phyloP scores from a whole-genome alignment of 2,888 invertebrate genomes.

The Macaria notata region DNA sequence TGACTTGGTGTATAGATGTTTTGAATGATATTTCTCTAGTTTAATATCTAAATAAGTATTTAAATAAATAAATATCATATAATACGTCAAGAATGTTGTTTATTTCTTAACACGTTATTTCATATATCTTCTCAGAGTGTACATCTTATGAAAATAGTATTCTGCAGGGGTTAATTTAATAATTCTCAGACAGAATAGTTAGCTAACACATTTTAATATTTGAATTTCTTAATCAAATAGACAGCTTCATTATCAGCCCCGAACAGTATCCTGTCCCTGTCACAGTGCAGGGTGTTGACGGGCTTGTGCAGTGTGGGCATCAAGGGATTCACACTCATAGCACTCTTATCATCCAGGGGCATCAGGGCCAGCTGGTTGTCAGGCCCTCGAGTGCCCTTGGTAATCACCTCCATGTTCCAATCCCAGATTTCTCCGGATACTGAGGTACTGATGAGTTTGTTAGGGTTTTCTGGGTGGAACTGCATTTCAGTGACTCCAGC shows the following conservation, averaged over 20 bases:
- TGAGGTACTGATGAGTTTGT: conserved; percentile 92
- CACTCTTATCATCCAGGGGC: conserved; percentile 85
- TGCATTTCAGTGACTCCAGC: conserved; percentile 91
- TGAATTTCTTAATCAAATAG: conserved; percentile 88
- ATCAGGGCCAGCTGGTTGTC: conserved; percentile 84
- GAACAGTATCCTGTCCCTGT: conserved; percentile 88
- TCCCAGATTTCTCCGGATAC: conserved; percentile 93
- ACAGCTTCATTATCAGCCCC: conserved; percentile 95
- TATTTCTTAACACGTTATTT: conserved; percentile 11
- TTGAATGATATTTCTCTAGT: conserved; percentile 63
- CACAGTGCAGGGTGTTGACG: conserved; percentile 91
- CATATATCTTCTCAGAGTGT: not conserved
- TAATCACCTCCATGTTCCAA: conserved; percentile 87
- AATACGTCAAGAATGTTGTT: conserved; percentile 28
- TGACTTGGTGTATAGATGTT: conserved; percentile 77
- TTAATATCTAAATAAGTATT: conserved; percentile 48
- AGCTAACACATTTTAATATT: conserved; percentile 45
- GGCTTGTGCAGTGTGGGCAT: conserved; percentile 89
- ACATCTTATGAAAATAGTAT: too few species aligned
- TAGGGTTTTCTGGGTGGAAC: conserved; percentile 93
- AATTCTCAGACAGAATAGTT: too few species aligned
- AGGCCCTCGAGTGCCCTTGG: conserved; percentile 59
- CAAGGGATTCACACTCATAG: conserved; percentile 87
- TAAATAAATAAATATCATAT: conserved; percentile 34
- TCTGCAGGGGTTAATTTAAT: too few species aligned